Evolutionary conservation across 2,797 vertebrate species (phyloP), one percentile per base, ranked within the genome.

Genomic region (Linurgus olivaceus): DNA sequence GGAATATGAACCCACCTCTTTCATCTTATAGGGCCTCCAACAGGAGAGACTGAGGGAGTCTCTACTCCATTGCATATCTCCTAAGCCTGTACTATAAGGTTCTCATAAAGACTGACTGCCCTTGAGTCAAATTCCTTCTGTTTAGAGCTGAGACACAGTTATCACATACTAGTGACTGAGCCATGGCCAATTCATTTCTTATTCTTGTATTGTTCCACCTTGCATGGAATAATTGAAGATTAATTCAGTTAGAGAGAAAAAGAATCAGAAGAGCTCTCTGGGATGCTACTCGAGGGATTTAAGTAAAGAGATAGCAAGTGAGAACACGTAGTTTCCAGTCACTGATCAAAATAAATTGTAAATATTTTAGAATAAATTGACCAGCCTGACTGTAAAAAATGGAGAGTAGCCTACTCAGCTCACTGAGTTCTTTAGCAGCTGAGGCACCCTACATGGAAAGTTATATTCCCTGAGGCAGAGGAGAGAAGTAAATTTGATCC

Each of bases 361-460:
- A 93, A 92, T 95, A 86, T 92, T 92, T 95, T 51, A 93, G 54
- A 78, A 28, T 50, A 90, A 90, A 81, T 48, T 78, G 83, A 68
- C 51, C 50, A 86, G 14, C 23, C 45, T 73, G 70, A 90, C 70
- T 72, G 50, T 67, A 86, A 86, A 81, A 68, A 71, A 71, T 11
- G 19, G 31, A 81, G 31, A 90, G 28, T 10, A 75, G 58, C 31
- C 35, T 75, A 10, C 35, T 62, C 58, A 44, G 42, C 26, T 93
- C 76, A 86, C 54, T 8, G 58, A 88, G 42, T 68, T 65, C 19
- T 28, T 44, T 54, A 72, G 70, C 37, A 88, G 38, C 21, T 72
- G 50, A 81, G 33, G 54, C 47, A 62, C 29, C 29, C 12, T 71
- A 44, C 37, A 61, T 65, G n/a, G 42, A 68, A 94, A 67, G 24